These are phyloP conservation scores for Harpalus rufipes DNA, from an alignment of 2,888 invertebrate genomes.

Conservation along the genomic window DNA sequence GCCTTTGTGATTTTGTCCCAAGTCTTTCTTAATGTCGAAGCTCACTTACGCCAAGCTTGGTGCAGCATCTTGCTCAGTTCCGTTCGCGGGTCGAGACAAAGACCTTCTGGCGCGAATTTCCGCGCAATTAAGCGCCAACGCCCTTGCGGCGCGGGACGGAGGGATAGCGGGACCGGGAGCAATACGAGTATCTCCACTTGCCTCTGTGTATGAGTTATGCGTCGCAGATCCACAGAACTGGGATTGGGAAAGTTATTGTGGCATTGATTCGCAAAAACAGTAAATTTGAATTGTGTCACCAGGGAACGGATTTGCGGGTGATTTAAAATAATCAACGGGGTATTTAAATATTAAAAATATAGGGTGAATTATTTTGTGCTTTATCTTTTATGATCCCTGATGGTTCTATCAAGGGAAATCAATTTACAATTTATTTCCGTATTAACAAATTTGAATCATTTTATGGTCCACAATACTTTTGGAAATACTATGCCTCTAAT, in stretches of 20 bases:
- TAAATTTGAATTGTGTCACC: not conserved
- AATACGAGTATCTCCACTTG: slow-evolving; percentile 26
- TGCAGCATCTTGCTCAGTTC: slow-evolving; percentile 12
- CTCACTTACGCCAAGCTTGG: not conserved
- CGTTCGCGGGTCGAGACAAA: slow-evolving; percentile 18
- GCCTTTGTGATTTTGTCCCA: too few species aligned
- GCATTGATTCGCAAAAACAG: slow-evolving; percentile 7
- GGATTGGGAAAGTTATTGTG: not conserved
- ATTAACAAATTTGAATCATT: too few species aligned
- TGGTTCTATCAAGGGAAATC: too few species aligned
- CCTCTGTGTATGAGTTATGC: slow-evolving; percentile 54
- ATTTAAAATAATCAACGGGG: not conserved
- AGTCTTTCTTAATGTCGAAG: not conserved
- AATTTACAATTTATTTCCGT: too few species aligned
- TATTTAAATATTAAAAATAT: too few species aligned
- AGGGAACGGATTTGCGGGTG: not conserved
- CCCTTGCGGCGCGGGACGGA: not conserved
- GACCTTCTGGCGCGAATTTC: slow-evolving; percentile 53
- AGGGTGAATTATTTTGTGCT: too few species aligned
- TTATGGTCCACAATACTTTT: too few species aligned
- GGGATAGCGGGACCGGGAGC: too few species aligned
- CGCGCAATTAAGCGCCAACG: slow-evolving; percentile 53
- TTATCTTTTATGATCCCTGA: too few species aligned
- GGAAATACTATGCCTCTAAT: too few species aligned
- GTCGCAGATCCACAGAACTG: not conserved